These are phyloP conservation scores for Psittacus erithacus DNA, from an alignment of 2,113 vertebrate genomes.

Conservation along the genomic window DNA sequence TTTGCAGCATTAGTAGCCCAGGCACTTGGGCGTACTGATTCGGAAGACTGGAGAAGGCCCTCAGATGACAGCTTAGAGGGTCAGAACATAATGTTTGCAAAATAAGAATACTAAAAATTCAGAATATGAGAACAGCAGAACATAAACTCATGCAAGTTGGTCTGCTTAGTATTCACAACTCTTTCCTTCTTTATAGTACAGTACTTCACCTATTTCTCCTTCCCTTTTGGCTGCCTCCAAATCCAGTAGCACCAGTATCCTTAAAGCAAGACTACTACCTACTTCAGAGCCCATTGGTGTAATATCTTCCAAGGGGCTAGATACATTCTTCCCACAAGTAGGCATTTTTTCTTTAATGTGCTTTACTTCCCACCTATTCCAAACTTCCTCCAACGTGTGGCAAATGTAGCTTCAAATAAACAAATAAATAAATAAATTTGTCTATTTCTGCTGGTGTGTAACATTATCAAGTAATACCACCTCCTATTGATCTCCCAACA, in stretches of 20 bases:
- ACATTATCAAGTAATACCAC: background rate
- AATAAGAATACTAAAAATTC: background rate
- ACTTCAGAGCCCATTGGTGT: background rate
- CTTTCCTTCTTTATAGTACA: background rate
- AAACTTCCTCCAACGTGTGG: background rate
- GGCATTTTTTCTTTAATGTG: background rate
- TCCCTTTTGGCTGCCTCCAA: background rate
- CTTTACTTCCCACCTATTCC: background rate
- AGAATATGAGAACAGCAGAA: background rate
- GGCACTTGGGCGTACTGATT: background rate
- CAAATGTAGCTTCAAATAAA: background rate
- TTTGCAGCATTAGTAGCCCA: background rate
- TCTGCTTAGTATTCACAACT: background rate
- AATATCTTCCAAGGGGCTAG: background rate
- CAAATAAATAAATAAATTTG: background rate
- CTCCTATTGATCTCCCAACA: background rate
- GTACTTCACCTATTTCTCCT: background rate
- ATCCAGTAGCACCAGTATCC: background rate
- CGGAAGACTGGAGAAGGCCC: background rate
- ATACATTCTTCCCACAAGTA: background rate
- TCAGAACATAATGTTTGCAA: background rate
- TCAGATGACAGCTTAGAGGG: background rate
- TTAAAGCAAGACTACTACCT: background rate
- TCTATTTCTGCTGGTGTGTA: background rate
- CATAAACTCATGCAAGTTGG: background rate